These are phyloP conservation scores for Glossosoma conforme DNA, from an alignment of 1,140 invertebrate species.

Conservation along the genomic window DNA sequence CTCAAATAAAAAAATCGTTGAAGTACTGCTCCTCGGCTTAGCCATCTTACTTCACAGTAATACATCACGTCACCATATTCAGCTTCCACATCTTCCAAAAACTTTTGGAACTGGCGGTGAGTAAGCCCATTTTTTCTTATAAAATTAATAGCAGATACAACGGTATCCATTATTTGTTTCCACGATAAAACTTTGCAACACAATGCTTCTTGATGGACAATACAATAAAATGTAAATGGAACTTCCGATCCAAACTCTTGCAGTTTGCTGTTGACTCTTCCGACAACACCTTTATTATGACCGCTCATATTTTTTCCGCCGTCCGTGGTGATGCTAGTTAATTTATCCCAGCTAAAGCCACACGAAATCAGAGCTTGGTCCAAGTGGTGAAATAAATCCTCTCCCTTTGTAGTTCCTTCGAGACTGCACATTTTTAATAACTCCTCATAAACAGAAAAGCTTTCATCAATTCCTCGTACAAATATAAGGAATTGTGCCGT, in stretches of 20 bases:
- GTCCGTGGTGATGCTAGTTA: slow-evolving; percentile 31
- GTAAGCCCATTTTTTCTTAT: slow-evolving; percentile 30
- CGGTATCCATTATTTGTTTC: slow-evolving; percentile 22
- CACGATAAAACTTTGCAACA: slow-evolving; percentile 21
- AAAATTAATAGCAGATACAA: slow-evolving; percentile 28
- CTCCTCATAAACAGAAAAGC: slow-evolving; percentile 33
- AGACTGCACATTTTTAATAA: slow-evolving; percentile 31
- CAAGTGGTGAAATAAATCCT: slow-evolving; percentile 32
- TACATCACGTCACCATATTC: slow-evolving; percentile 23
- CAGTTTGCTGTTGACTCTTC: slow-evolving; percentile 8
- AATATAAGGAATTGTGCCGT: slow-evolving; percentile 33
- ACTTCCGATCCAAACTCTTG: slow-evolving; percentile 19
- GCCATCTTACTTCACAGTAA: slow-evolving; percentile 19
- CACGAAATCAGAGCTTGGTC: slow-evolving; percentile 32
- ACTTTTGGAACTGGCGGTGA: slow-evolving; percentile 29
- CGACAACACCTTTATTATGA: slow-evolving; percentile 33
- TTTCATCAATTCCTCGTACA: slow-evolving; percentile 34
- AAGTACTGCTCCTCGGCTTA: slow-evolving; percentile 8
- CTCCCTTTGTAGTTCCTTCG: slow-evolving; percentile 16
- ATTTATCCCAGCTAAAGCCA: slow-evolving; percentile 27
- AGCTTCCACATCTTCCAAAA: slow-evolving; percentile 31
- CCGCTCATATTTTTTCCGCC: slow-evolving; percentile 32
- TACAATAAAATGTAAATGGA: slow-evolving; percentile 26
- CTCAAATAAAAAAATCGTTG: slow-evolving; percentile 17
- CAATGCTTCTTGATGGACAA: slow-evolving; percentile 23